Percentiles rank a stretch among this genome's conserved stretches.
phyloP scores from a whole-genome alignment of 2,113 vertebrate genomes.

The Eurystomus gularis region DNA sequence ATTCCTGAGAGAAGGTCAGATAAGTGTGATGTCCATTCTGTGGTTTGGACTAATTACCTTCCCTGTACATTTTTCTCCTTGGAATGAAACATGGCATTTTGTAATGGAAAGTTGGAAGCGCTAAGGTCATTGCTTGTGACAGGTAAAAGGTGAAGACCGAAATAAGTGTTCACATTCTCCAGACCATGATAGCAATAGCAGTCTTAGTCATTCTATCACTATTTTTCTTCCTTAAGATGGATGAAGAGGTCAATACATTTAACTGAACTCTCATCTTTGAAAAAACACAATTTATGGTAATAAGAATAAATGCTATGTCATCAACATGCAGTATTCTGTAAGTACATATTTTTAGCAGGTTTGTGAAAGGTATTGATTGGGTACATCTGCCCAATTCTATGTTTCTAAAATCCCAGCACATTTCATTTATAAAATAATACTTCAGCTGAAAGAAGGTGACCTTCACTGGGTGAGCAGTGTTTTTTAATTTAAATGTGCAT shows the following conservation, averaged over 20 bases:
- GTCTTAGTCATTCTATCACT: neutral
- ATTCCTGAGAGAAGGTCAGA: neutral
- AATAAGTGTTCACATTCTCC: neutral
- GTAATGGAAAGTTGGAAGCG: neutral
- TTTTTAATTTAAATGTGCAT: neutral
- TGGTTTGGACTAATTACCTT: neutral
- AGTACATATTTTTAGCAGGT: slow-evolving; percentile 21
- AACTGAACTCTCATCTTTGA: neutral
- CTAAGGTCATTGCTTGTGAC: neutral
- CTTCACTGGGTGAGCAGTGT: slow-evolving; percentile 6
- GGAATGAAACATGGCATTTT: neutral
- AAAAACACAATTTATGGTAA: neutral
- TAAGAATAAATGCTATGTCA: slow-evolving; percentile 43
- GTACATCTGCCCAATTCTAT: slow-evolving; percentile 28
- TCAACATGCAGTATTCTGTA: neutral
- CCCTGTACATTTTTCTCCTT: neutral
- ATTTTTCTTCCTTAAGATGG: neutral
- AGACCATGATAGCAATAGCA: neutral
- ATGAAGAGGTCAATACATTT: neutral
- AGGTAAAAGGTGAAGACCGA: neutral
- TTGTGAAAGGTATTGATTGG: slow-evolving; percentile 38
- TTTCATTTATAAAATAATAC: slow-evolving; percentile 35
- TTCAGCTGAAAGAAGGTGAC: slow-evolving; percentile 57
- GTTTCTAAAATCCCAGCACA: slow-evolving; percentile 28
- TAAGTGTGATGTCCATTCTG: neutral